phyloP scores from a whole-genome alignment of 2,888 invertebrate genomes.

The Lordiphosa fenestrarum region DNA sequence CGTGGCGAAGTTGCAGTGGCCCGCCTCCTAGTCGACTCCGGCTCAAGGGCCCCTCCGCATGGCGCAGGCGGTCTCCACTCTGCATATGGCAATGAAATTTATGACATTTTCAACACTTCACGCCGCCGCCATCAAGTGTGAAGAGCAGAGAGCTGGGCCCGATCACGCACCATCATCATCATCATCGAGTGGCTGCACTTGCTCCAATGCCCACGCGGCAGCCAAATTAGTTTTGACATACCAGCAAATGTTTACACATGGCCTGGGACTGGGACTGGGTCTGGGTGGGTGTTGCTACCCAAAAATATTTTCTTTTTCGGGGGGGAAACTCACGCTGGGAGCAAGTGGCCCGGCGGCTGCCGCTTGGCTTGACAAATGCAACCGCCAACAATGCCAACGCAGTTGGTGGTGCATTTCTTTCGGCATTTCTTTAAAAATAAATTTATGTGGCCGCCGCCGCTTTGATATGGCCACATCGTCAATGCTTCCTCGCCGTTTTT shows the following conservation, averaged over 20 bases:
- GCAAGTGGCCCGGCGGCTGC: constrained; percentile 58
- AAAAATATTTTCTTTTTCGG: constrained; percentile 45
- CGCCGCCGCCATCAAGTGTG: constrained; percentile 45
- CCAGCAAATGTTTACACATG: constrained; percentile 70
- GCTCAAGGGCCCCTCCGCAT: constrained; percentile 44
- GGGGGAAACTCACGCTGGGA: constrained; percentile 52
- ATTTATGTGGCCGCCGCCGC: constrained; percentile 63
- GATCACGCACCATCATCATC: too few species aligned
- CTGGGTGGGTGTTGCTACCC: constrained; percentile 63
- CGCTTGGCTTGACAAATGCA: constrained; percentile 63
- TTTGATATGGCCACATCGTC: constrained; percentile 29
- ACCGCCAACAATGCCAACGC: constrained; percentile 75
- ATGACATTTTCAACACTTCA: constrained; percentile 63
- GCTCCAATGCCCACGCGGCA: constrained; percentile 56
- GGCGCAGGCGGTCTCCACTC: too few species aligned
- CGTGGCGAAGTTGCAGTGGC: constrained; percentile 52
- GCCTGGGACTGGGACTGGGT: constrained; percentile 41
- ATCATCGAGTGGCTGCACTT: constrained; percentile 42
- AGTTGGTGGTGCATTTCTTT: constrained; percentile 75
- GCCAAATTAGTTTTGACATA: constrained; percentile 59
- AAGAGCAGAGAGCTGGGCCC: constrained; percentile 19
- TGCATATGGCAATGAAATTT: constrained; percentile 71
- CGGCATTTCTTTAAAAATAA: constrained; percentile 71
- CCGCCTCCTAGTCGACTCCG: constrained; percentile 34
- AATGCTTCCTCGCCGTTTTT: constrained; percentile 48